These are phyloP conservation scores for Actinia equina DNA, from an alignment of 64 coral and sea anemone genomes.

Conservation along the genomic window DNA sequence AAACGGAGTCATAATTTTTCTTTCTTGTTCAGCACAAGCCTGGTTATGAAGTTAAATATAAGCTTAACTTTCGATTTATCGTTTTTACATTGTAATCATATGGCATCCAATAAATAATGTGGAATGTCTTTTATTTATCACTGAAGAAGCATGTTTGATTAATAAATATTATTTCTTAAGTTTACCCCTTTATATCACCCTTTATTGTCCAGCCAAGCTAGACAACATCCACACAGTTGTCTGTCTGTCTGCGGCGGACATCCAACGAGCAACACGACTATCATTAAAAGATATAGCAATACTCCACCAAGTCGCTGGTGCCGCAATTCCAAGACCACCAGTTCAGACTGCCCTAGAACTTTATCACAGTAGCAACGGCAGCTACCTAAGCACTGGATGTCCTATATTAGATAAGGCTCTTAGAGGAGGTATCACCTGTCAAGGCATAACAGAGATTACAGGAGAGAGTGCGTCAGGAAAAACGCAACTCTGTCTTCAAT, in stretches of 20 bases:
- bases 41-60: too few species aligned
- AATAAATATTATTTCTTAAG: background rate
- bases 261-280: constrained; percentile 74
- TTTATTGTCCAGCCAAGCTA: constrained; percentile 36
- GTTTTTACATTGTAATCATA: too few species aligned
- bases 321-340: constrained; percentile 43
- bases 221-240: constrained; percentile 46
- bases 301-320: constrained; percentile 62
- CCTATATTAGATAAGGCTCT: constrained; percentile 64
- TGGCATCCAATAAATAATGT: too few species aligned
- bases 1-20: too few species aligned
- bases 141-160: too few species aligned
- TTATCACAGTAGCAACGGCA: constrained; percentile 22
- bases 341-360: constrained; percentile 71
- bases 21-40: background rate
- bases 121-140: too few species aligned
- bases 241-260: constrained; percentile 78
- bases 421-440: constrained; percentile 62
- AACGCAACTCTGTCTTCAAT: constrained; percentile 87
- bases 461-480: constrained; percentile 88
- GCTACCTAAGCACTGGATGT: constrained; percentile 63
- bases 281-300: constrained; percentile 69
- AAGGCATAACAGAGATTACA: constrained; percentile 86
- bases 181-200: background rate
- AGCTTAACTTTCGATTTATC: too few species aligned